Evolutionary conservation across 2,797 vertebrate genomes (phyloP), one percentile per base, ranked within the genome.

Genomic region (Phataginus tricuspis): DNA sequence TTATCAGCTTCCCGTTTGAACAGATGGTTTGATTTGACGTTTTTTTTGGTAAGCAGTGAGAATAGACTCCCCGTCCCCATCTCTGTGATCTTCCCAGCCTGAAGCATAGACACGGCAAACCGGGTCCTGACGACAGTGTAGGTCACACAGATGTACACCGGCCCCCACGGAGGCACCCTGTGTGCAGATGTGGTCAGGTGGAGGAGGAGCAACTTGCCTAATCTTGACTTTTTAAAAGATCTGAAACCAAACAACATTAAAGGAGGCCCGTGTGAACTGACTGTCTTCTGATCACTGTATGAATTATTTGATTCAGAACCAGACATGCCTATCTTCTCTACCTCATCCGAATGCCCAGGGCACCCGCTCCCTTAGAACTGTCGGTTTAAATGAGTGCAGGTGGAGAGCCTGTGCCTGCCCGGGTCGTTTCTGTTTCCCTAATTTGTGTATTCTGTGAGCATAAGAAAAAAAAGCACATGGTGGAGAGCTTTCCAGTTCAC

Each of bases 211-310:
- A 93, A 53, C 34, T 71, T 53, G 31, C 85, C 66, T 37, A 51
- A 75, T 84, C 71, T 1, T 31, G 49, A 75, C 23, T 27, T 94
- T 85, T 80, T 74, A 34, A 87, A 95, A 93, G 45, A 71, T 84
- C 37, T 74, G 63, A 97, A 92, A 93, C 63, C 64, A 59, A 86
- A 66, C 78, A 29, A 64, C 82, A 94, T 85, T 86, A 68, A 91
- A 90, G 49, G 59, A 34, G 7, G 63, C 7, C 7, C 83, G 3
- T 45, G 29, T n/a, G 59, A 86, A 68, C 84, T 63, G 25, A 86
- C 83, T 80, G 19, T 61, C 89, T 94, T 66, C 49, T 68, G 29
- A 75, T 74, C 55, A 45, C 19, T 64, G 82, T 87, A n/a, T 75
- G 27, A 87, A 80, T 63, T 23, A 66, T 59, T 31, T 91, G 57